phyloP scores from a whole-genome alignment of 2,888 invertebrate species.

The Pecten maximus region DNA sequence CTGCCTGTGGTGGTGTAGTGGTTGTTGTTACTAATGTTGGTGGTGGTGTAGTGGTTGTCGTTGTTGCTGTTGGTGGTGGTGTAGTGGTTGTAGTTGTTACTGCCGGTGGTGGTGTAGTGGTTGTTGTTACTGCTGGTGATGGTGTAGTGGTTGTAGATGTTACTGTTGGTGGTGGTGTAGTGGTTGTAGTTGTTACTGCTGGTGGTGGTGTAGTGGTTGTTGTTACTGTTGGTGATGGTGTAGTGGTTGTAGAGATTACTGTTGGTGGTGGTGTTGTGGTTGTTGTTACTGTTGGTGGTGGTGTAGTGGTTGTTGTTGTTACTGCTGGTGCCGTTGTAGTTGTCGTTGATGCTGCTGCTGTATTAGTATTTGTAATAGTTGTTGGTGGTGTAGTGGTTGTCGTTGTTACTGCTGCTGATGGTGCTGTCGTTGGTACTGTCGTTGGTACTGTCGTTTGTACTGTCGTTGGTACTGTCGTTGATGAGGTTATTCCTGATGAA shows the following conservation, averaged over 20 bases:
- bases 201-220: not conserved
- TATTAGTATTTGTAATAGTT: not conserved
- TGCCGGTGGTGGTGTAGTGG: not conserved
- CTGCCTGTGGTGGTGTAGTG: too few relatives aligned
- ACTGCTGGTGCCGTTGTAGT: not conserved
- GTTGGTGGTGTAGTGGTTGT: not conserved
- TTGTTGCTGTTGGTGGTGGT: not conserved
- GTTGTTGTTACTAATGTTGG: not conserved
- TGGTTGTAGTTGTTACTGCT: not conserved
- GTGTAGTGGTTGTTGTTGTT: not conserved
- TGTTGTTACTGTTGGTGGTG: not conserved
- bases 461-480: not conserved
- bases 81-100: not conserved
- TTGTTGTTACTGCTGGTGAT: too few relatives aligned
- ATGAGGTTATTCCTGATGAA: not conserved
- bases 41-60: too few relatives aligned
- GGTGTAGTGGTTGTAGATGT: too few relatives aligned
- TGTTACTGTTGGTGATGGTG: not conserved
- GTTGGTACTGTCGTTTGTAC: not conserved
- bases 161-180: not conserved
- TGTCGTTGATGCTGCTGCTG: not conserved
- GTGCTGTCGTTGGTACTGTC: not conserved
- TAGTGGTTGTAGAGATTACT: not conserved
- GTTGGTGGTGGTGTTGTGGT: not conserved
- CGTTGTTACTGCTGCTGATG: not conserved